Percentiles rank a stretch among this genome's conserved stretches.
phyloP scores from a whole-genome alignment of 2,888 invertebrate genomes.

The Argyresthia goedartella region DNA sequence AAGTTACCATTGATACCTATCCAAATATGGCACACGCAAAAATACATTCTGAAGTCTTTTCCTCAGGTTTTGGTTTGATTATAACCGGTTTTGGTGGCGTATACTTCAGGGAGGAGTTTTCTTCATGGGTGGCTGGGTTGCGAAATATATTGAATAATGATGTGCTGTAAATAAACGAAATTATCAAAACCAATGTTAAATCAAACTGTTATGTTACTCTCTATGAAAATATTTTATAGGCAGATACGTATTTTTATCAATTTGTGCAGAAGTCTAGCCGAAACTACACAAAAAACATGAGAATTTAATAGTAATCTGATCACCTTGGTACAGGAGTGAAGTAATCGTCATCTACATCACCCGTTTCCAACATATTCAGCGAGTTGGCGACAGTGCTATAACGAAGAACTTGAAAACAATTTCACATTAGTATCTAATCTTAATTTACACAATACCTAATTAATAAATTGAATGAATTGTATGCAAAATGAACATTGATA shows the following conservation, averaged over 20 bases:
- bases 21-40: constrained; percentile 44
- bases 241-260: too few species aligned
- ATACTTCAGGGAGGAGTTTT: constrained; percentile 47
- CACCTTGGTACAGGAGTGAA: constrained; percentile 55
- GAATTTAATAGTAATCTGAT: constrained; percentile 4
- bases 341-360: constrained; percentile 56
- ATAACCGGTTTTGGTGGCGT: constrained; percentile 35
- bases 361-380: constrained; percentile 27
- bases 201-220: background rate
- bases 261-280: too few species aligned
- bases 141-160: constrained; percentile 52
- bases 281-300: too few species aligned
- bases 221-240: background rate
- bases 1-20: constrained; percentile 52
- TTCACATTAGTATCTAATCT: too few species aligned
- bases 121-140: constrained; percentile 21
- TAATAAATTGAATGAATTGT: too few species aligned
- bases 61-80: constrained; percentile 20
- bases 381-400: too few species aligned
- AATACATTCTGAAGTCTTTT: constrained; percentile 34
- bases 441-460: too few species aligned
- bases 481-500: too few species aligned
- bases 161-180: constrained; percentile 36
- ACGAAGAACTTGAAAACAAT: too few species aligned
- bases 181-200: background rate